Evolutionary conservation across 2,888 invertebrate genomes (phyloP).

Genomic region (Drosophila setosimentum): DNA sequence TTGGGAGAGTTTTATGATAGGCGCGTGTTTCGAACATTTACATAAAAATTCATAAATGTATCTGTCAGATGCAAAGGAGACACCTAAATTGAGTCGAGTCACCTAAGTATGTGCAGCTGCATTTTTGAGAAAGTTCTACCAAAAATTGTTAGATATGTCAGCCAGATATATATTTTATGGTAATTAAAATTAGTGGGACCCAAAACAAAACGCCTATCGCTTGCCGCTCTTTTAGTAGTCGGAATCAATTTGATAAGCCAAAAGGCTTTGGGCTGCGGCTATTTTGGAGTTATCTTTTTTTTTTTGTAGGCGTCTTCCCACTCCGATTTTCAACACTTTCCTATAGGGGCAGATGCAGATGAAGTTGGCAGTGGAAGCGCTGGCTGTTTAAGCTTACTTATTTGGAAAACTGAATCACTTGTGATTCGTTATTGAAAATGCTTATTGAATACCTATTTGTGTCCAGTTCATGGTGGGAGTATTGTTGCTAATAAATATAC

Average conservation of each 20-base stretch:
- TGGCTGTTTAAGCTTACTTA: conserved; percentile 6
- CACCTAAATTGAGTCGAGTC: conserved; percentile 11
- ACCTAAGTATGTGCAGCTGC: conserved; percentile 55
- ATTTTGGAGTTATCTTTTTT: conserved; percentile 29
- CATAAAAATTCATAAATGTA: conserved; percentile 73
- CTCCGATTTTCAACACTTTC: conserved; percentile 66
- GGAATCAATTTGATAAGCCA: conserved; percentile 70
- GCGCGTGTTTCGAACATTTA: conserved; percentile 67
- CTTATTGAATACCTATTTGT: conserved; percentile 19
- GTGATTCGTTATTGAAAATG: conserved; percentile 32
- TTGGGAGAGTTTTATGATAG: conserved; percentile 60
- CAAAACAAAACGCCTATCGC: conserved; percentile 60
- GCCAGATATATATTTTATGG: conserved; percentile 55
- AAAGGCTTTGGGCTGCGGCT: conserved; percentile 53
- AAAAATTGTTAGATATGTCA: conserved; percentile 33
- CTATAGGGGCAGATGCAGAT: conserved; percentile 27
- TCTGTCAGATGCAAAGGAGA: conserved; percentile 44
- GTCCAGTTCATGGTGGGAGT: conserved; percentile 21
- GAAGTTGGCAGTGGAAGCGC: conserved; percentile 8
- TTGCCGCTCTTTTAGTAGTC: conserved; percentile 52
- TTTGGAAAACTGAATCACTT: conserved; percentile 19
- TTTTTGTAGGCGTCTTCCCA: conserved; percentile 68
- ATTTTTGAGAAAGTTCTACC: conserved; percentile 64
- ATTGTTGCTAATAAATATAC: neutral
- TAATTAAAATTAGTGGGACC: conserved; percentile 68